These are phyloP conservation scores for Plebejus anna DNA, from an alignment of 2,888 invertebrate species.

Conservation along the genomic window DNA sequence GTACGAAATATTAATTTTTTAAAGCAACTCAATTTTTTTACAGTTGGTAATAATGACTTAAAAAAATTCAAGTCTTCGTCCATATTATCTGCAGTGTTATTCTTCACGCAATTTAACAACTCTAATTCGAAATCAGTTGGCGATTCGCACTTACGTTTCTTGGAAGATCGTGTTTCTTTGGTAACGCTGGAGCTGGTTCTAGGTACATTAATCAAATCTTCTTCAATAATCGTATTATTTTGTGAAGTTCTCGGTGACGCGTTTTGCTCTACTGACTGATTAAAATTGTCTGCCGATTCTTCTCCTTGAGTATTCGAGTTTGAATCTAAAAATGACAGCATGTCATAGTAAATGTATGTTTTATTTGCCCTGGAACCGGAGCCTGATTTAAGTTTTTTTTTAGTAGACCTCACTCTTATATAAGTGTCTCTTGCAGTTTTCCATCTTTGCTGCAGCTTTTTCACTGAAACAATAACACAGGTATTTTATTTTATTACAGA, in stretches of 20 bases:
- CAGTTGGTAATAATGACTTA: slow-evolving; percentile 39
- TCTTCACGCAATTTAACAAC: slow-evolving; percentile 39
- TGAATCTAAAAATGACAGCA: slow-evolving; percentile 27
- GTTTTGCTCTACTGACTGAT: slow-evolving; percentile 32
- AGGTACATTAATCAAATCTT: slow-evolving; percentile 35
- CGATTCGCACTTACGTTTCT: slow-evolving; percentile 38
- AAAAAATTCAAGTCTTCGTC: slow-evolving; percentile 42
- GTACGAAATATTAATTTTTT: slow-evolving; percentile 41
- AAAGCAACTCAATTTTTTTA: slow-evolving; percentile 39
- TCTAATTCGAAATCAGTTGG: slow-evolving; percentile 40
- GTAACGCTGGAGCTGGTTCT: slow-evolving; percentile 27
- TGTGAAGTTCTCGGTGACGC: slow-evolving; percentile 33
- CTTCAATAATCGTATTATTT: slow-evolving; percentile 35
- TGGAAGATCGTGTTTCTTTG: slow-evolving; percentile 33
- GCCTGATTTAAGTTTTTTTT: slow-evolving; percentile 40
- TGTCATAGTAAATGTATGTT: slow-evolving; percentile 16
- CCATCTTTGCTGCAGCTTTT: slow-evolving; percentile 21
- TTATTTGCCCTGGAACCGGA: slow-evolving; percentile 37
- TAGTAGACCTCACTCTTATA: slow-evolving; percentile 38
- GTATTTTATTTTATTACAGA: slow-evolving; percentile 35
- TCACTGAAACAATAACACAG: slow-evolving; percentile 28
- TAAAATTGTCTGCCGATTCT: slow-evolving; percentile 32
- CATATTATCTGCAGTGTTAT: slow-evolving; percentile 39
- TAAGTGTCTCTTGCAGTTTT: slow-evolving; percentile 40
- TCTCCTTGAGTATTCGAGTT: slow-evolving; percentile 35